Percentiles rank a stretch among this genome's conserved stretches.
Evolutionary conservation across 2,113 vertebrate genomes (phyloP).

Genomic region (Pardalotus punctatus): DNA sequence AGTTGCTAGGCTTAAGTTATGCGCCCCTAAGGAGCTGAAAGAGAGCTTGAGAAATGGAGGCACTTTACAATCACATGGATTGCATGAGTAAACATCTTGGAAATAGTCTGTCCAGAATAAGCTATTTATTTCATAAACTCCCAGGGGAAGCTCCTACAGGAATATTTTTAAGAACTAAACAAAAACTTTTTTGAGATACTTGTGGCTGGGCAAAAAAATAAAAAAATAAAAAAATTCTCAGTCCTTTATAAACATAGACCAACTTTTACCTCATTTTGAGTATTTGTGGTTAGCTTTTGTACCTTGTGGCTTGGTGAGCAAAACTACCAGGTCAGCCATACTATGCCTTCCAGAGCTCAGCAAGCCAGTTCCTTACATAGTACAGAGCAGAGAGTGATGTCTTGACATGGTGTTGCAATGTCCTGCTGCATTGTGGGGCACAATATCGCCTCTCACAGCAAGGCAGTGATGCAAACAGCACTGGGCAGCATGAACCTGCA

Average conservation of each 20-base stretch:
- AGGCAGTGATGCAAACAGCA: background rate
- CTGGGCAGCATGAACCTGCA: background rate
- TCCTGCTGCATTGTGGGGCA: background rate
- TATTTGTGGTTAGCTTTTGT: conserved; percentile 34
- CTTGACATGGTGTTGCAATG: background rate
- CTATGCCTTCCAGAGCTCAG: background rate
- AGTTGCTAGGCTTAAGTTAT: conserved; percentile 40
- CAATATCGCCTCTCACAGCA: background rate
- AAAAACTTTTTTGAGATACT: conserved; percentile 54
- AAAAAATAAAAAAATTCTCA: background rate
- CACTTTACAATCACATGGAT: conserved; percentile 58
- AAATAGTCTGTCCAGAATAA: conserved; percentile 60
- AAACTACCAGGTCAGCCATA: background rate
- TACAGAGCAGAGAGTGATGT: background rate
- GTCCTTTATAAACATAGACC: conserved; percentile 37
- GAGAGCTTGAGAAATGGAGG: conserved; percentile 59
- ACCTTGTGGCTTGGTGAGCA: conserved; percentile 21
- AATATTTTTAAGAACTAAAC: conserved; percentile 58
- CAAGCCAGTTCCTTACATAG: conserved; percentile 10
- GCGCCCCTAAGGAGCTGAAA: conserved; percentile 35
- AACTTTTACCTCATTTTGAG: conserved; percentile 33
- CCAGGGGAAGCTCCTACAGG: conserved; percentile 13
- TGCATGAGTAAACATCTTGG: conserved; percentile 52
- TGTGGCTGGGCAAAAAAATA: background rate
- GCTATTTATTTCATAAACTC: conserved; percentile 63